Conservation (phyloP, 2,888 invertebrate genomes). For the Drosophila nigricruria region DNA sequence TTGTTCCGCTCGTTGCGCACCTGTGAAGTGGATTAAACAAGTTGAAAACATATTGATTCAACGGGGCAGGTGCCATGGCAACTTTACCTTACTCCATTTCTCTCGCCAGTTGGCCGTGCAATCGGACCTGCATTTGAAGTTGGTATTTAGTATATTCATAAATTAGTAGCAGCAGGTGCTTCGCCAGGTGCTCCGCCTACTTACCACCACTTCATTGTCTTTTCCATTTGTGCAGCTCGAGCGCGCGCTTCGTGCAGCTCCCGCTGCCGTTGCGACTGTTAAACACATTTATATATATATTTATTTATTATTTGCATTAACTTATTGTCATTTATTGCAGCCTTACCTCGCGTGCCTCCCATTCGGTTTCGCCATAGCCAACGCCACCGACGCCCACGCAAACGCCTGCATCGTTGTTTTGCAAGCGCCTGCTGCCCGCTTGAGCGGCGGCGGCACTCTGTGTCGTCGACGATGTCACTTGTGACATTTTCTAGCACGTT, state of each 20-base stretch:
- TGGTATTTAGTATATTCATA: constrained; percentile 7
- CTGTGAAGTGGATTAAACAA: constrained; percentile 71
- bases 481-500: constrained; percentile 46
- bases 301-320: not conserved
- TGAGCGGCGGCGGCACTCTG: constrained; percentile 61
- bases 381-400: constrained; percentile 63
- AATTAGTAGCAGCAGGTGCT: not conserved
- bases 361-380: constrained; percentile 84
- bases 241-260: constrained; percentile 98
- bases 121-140: constrained; percentile 88
- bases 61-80: constrained; percentile 50
- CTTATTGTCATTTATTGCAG: not conserved
- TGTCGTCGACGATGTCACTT: constrained; percentile 59
- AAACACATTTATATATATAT: constrained; percentile 9
- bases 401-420: constrained; percentile 53
- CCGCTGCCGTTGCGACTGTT: constrained; percentile 86
- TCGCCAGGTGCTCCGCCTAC: constrained; percentile 21
- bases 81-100: constrained; percentile 95
- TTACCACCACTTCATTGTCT: constrained; percentile 99
- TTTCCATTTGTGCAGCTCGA: constrained; percentile 98
- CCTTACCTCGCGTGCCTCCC: constrained; percentile 85
- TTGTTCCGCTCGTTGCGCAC: constrained; percentile 96
- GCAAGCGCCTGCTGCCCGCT: constrained; percentile 51
- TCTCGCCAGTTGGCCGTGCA: constrained; percentile 98
- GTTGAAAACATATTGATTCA: constrained; percentile 56